Evolutionary conservation across 2,888 invertebrate genomes (phyloP), one percentile per base, ranked within the genome.

Genomic region (Drosophila pegasa): DNA sequence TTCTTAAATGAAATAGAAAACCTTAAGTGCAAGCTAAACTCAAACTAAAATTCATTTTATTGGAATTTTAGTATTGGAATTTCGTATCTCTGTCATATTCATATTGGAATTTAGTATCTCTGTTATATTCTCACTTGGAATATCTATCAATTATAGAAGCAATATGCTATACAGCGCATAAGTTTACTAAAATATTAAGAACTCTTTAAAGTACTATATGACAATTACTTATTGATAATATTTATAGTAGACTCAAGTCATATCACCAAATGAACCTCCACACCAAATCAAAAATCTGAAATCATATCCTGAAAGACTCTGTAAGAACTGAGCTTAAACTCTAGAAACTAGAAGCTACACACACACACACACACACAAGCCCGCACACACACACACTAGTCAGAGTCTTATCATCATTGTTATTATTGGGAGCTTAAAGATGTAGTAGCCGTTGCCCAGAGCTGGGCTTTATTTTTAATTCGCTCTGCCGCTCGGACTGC

Each of bases 241-340:
- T 16, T 25, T 16, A 43, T 0, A 27, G 9, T n/a, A 5, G 25
- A 10, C n/a, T 43, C 2, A 43, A n/a, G 1, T 43, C n/a, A 5
- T 9, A 25, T n/a, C 9, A 1, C 43, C 2, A 43, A 16, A 6
- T 16, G 5, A 2, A 43, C 8, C n/a, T 25, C 4, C n/a, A n/a
- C 18, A 43, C 27, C 54, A 73, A 73, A 50, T 71, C 73, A 62
- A 73, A 61, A 51, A 41, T 20, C 73, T 67, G 38, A 48, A 31
- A 20, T 12, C 27, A 43, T 27, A 35, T 45, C 8, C 33, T n/a
- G 5, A 10, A 14, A 35, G 35, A 22, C 27, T 33, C 12, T 48
- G 25, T 4, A 3, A n/a, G n/a, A 3, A 9, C 2, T 35, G 8
- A 27, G 43, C 31, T 41, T 16, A 35, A n/a, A 40, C 18, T 16